Conservation (phyloP, 2,113 vertebrate genomes). For the Podocnemis expansa region DNA sequence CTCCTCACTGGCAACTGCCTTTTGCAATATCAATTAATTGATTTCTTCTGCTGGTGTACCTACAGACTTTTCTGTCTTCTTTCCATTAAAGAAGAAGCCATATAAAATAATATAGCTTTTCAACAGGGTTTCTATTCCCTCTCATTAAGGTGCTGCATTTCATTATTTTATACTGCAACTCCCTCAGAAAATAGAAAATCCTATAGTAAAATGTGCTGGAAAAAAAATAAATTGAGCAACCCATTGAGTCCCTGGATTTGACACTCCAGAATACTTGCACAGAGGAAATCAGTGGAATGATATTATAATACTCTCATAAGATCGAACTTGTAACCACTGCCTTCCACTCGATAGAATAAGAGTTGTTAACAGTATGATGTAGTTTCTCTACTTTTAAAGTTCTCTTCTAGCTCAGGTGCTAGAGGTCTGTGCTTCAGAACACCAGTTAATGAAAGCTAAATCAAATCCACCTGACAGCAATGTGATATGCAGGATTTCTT, state of each 20-base stretch:
- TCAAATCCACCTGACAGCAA: not conserved
- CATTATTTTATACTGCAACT: not conserved
- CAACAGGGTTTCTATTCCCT: not conserved
- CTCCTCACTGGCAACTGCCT: not conserved
- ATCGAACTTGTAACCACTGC: not conserved
- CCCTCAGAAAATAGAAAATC: not conserved
- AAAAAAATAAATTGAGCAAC: not conserved
- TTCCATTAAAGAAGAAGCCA: not conserved
- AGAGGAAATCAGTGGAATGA: not conserved
- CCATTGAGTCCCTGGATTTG: not conserved
- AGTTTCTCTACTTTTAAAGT: not conserved
- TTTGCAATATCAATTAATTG: not conserved
- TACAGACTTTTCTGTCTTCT: not conserved
- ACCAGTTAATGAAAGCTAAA: not conserved
- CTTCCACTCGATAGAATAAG: not conserved
- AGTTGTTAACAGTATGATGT: not conserved
- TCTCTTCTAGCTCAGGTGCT: not conserved
- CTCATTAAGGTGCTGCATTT: not conserved
- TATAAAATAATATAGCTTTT: not conserved
- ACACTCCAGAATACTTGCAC: fast-evolving
- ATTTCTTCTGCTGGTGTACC: not conserved
- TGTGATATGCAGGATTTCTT: not conserved
- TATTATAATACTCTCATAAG: not conserved
- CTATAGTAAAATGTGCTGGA: not conserved
- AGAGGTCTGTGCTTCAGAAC: not conserved